Evolutionary conservation across 2,113 vertebrate species (phyloP).

Genomic region (Rynchops niger): DNA sequence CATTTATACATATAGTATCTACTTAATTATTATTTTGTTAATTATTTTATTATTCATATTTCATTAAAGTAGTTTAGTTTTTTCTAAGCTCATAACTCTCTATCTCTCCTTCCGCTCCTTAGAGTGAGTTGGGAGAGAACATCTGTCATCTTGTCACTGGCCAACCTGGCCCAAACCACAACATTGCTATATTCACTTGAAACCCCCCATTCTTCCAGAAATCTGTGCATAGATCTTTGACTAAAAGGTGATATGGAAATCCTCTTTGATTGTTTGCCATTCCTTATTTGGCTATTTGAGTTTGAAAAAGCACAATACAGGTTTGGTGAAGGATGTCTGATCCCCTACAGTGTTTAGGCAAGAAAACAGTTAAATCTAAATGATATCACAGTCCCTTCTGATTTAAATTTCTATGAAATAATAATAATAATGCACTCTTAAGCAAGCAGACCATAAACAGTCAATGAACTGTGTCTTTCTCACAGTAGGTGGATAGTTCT

Average conservation of each 20-base stretch:
- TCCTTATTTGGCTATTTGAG: neutral
- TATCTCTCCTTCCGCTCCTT: too few species aligned
- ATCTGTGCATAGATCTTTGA: neutral
- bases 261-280: neutral
- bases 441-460: neutral
- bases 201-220: neutral
- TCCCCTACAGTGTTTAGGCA: neutral
- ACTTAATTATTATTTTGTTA: too few species aligned
- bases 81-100: too few species aligned
- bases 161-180: too few species aligned
- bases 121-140: too few species aligned
- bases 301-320: neutral
- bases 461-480: neutral
- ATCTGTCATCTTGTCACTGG: too few species aligned
- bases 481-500: neutral
- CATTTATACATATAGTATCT: too few species aligned
- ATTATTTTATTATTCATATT: too few species aligned
- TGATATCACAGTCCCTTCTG: neutral
- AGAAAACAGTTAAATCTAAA: neutral
- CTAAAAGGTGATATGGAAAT: neutral
- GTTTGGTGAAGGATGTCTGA: neutral
- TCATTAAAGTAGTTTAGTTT: too few species aligned
- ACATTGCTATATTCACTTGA: neutral
- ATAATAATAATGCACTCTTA: neutral
- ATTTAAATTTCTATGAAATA: neutral